These are phyloP conservation scores for Girardinus metallicus DNA, from an alignment of 2,797 vertebrate species.

Conservation along the genomic window DNA sequence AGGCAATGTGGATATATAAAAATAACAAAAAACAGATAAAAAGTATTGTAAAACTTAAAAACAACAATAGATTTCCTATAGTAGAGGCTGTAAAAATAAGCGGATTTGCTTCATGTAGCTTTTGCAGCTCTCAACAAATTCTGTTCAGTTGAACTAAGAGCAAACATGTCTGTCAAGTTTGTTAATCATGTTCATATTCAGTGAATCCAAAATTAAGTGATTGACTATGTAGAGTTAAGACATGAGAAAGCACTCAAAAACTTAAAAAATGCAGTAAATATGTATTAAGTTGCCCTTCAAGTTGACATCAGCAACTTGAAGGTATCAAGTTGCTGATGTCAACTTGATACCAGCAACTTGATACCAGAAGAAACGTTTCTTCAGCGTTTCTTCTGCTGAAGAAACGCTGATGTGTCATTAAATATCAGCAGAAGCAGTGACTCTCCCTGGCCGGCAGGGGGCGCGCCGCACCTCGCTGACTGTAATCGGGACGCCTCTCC, in stretches of 20 bases:
- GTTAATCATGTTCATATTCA: not conserved
- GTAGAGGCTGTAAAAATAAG: not conserved
- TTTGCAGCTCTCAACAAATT: not conserved
- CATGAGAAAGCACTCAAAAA: not conserved
- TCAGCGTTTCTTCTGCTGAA: no score
- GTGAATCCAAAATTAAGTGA: not conserved
- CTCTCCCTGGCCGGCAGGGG: slow-evolving; percentile 1
- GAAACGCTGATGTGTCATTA: not conserved
- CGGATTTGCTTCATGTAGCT: not conserved
- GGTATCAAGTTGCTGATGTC: no score
- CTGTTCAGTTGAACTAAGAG: not conserved
- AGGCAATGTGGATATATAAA: no score
- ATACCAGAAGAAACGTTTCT: no score
- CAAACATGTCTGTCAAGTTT: not conserved
- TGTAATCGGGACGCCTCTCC: not conserved
- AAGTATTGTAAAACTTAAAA: not conserved
- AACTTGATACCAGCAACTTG: no score
- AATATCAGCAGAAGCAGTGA: not conserved
- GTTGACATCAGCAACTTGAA: no score
- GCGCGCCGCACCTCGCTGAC: not conserved
- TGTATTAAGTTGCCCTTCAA: not conserved
- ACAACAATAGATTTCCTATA: not conserved
- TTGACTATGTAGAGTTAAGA: not conserved
- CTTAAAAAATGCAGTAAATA: not conserved
- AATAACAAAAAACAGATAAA: no score